Conservation (phyloP, 2,113 vertebrate species). For the Anas platyrhynchos region DNA sequence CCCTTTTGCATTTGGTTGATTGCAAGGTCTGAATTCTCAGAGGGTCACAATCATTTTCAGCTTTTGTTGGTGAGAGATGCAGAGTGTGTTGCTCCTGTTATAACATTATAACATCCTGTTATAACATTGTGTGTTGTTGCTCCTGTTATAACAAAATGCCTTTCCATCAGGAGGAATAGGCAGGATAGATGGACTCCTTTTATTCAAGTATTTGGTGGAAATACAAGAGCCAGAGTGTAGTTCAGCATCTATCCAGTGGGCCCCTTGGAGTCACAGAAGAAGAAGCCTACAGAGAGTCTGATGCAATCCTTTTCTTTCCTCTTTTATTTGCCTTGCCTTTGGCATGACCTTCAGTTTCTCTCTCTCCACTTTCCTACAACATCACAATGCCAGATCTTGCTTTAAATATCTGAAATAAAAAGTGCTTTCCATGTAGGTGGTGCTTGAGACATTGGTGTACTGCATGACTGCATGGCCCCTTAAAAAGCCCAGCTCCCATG, state of each 20-base stretch:
- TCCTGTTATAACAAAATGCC: not conserved
- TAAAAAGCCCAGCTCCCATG: not conserved
- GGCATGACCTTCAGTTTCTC: not conserved
- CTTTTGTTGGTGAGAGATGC: not conserved
- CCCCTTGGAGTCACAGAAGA: not conserved
- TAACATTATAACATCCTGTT: not conserved
- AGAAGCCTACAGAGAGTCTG: not conserved
- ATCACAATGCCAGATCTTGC: not conserved
- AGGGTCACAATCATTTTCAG: not conserved
- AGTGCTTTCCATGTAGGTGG: not conserved
- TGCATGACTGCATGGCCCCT: too few relatives aligned
- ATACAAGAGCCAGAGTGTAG: not conserved
- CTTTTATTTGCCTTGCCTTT: not conserved
- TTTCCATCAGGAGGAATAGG: not conserved
- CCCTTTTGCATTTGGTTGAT: not conserved
- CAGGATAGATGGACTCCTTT: accelerated
- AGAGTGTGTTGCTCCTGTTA: not conserved
- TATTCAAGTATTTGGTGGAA: not conserved
- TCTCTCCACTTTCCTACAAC: not conserved
- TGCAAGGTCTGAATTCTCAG: not conserved
- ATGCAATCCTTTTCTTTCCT: not conserved
- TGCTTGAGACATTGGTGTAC: not conserved
- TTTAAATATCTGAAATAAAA: not conserved
- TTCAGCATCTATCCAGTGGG: not conserved
- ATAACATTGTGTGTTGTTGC: not conserved